Percentiles rank a stretch among this genome's conserved stretches.
phyloP scores from a whole-genome alignment of 2,888 invertebrate species.

The Sinopyrophorus schimmeli region DNA sequence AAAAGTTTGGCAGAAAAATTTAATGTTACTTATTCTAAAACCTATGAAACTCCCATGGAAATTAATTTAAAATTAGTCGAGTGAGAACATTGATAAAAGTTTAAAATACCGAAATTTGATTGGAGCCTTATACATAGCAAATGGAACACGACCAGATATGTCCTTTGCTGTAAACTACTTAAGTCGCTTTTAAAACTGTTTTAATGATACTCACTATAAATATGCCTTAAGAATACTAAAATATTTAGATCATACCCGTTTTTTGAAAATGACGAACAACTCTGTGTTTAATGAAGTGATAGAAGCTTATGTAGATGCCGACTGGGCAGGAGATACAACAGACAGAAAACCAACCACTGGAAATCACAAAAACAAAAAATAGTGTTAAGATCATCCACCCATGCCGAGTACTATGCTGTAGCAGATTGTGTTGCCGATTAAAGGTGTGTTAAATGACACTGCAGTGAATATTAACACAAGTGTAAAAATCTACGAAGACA shows the following conservation, averaged over 20 bases:
- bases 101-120: neutral
- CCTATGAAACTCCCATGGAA: too few relatives aligned
- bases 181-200: neutral
- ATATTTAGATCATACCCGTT: too few relatives aligned
- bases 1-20: too few relatives aligned
- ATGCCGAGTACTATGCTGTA: slow-evolving; percentile 24
- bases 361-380: slow-evolving; percentile 25
- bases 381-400: slow-evolving; percentile 25
- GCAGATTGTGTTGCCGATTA: slow-evolving; percentile 15
- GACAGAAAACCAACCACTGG: slow-evolving; percentile 6
- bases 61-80: too few relatives aligned
- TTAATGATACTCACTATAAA: neutral
- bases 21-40: too few relatives aligned
- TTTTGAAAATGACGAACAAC: too few relatives aligned
- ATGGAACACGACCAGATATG: neutral
- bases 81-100: too few relatives aligned
- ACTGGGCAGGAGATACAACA: neutral
- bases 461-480: neutral
- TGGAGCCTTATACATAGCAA: neutral
- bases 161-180: slow-evolving; percentile 1
- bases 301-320: too few relatives aligned
- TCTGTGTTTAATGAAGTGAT: too few relatives aligned
- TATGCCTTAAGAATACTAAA: too few relatives aligned
- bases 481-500: slow-evolving; percentile 20
- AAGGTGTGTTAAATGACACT: slow-evolving; percentile 5